These are phyloP conservation scores for Limnephilus rhombicus DNA, from an alignment of 2,888 invertebrate species.

Conservation along the genomic window DNA sequence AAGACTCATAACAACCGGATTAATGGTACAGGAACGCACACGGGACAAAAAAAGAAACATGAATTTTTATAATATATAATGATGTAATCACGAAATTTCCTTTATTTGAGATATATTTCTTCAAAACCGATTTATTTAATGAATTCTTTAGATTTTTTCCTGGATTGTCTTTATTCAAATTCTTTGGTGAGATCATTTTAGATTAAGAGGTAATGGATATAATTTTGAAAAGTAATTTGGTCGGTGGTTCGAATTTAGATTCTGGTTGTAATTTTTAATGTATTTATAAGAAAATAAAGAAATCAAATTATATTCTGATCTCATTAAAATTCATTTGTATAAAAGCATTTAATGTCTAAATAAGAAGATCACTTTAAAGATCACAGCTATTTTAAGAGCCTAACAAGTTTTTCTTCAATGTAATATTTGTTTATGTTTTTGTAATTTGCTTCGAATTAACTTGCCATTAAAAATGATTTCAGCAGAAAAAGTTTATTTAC, in stretches of 20 bases:
- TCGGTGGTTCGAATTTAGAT: not conserved
- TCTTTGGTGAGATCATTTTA: not conserved
- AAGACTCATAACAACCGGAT: too few relatives aligned
- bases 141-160: not conserved
- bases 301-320: not conserved
- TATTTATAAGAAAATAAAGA: not conserved
- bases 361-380: not conserved
- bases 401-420: not conserved
- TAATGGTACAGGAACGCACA: too few relatives aligned
- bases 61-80: too few relatives aligned
- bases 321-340: not conserved
- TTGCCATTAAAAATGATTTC: not conserved
- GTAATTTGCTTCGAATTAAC: not conserved
- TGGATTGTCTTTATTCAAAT: not conserved
- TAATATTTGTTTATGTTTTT: not conserved
- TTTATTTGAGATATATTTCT: not conserved
- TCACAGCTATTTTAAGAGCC: not conserved
- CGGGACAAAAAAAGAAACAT: too few relatives aligned
- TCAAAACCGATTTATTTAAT: not conserved
- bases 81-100: not conserved
- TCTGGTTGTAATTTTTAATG: not conserved
- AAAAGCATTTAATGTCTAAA: not conserved
- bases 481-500: not conserved
- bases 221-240: not conserved
- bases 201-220: not conserved